These are phyloP conservation scores for Archips xylosteana DNA, from an alignment of 2,888 invertebrate species.

Conservation along the genomic window DNA sequence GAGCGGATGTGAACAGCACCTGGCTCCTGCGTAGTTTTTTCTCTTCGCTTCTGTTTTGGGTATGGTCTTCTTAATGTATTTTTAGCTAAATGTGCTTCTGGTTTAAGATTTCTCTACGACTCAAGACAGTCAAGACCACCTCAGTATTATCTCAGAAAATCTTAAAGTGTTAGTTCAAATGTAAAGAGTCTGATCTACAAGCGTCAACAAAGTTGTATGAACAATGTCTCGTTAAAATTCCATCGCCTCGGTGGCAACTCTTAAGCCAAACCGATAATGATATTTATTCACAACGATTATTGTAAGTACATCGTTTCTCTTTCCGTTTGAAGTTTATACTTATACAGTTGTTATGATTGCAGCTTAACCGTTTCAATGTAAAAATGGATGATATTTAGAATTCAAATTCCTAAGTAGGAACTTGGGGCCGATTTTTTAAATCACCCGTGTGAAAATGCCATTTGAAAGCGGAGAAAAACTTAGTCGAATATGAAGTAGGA, in stretches of 20 bases:
- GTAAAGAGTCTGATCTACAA: constrained; percentile 1
- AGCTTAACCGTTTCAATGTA: neutral
- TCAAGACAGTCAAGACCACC: neutral
- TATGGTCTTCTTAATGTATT: constrained; percentile 28
- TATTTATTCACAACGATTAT: constrained; percentile 28
- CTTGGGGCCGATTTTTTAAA: no score
- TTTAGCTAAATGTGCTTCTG: constrained; percentile 21
- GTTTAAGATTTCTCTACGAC: neutral
- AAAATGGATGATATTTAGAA: no score
- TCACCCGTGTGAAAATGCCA: no score
- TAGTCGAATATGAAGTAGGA: no score
- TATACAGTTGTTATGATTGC: neutral
- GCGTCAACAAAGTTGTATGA: constrained; percentile 7
- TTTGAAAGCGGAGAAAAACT: no score
- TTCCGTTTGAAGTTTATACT: constrained; percentile 11
- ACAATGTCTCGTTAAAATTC: constrained; percentile 54
- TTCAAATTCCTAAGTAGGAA: no score
- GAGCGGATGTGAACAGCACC: constrained; percentile 78
- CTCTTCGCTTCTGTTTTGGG: constrained; percentile 38
- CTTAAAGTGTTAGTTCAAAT: constrained; percentile 7
- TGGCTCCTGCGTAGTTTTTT: constrained; percentile 66
- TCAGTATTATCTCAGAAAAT: neutral
- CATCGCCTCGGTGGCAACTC: constrained; percentile 46
- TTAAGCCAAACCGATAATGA: constrained; percentile 34
- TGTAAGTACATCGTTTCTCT: constrained; percentile 7